A percentile compares a stretch with the other conserved stretches of the same genome.
Conservation (phyloP, 2,888 invertebrate species). For the Cephus runcator region DNA sequence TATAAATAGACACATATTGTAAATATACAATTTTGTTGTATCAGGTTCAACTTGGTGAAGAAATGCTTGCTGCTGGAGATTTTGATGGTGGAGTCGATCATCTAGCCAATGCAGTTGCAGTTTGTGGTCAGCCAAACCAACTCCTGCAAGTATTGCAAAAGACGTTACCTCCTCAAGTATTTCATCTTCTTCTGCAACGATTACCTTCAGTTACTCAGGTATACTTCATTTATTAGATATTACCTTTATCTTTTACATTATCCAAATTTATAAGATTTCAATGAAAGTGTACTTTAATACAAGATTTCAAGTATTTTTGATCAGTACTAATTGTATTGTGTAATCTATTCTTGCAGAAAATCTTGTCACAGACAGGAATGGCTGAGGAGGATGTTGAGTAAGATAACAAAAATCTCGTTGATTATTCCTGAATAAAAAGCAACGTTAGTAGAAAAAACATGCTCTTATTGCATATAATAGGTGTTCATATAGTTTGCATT, state of each 20-base stretch:
- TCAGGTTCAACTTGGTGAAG: conserved; percentile 94
- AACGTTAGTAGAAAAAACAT: conserved; percentile 44
- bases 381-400: conserved; percentile 61
- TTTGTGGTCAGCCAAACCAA: conserved; percentile 95
- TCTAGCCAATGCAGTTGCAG: conserved; percentile 95
- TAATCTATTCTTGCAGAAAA: conserved; percentile 46
- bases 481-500: conserved; percentile 5
- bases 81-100: conserved; percentile 94
- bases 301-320: background rate
- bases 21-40: conserved; percentile 6
- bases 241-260: conserved; percentile 5
- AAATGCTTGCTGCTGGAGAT: conserved; percentile 86
- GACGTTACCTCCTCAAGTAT: conserved; percentile 94
- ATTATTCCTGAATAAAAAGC: conserved; percentile 47
- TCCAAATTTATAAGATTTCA: background rate
- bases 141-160: conserved; percentile 90
- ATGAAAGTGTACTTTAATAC: background rate
- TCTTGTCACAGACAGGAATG: conserved; percentile 49
- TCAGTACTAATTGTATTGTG: background rate
- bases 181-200: conserved; percentile 87
- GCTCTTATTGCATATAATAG: conserved; percentile 38
- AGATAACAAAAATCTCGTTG: conserved; percentile 39
- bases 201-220: conserved; percentile 76
- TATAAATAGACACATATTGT: background rate
- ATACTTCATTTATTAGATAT: conserved; percentile 22